Percentiles rank a stretch among this genome's conserved stretches.
These are phyloP conservation scores for Alectoris magna DNA, from an alignment of 2,797 vertebrate genomes.

Conservation along the genomic window DNA sequence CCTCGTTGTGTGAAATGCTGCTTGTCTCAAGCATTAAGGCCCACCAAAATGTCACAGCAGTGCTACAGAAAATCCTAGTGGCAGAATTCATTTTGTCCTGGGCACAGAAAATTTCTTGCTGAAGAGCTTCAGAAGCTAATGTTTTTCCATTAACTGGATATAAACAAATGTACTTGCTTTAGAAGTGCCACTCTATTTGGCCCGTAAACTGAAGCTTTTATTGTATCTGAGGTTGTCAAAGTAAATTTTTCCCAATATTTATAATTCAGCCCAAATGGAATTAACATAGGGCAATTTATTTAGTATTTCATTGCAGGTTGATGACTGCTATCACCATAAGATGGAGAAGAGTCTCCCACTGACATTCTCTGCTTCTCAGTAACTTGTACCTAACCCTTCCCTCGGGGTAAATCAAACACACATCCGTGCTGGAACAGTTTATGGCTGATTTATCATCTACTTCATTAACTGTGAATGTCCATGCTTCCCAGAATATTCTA, in stretches of 20 bases:
- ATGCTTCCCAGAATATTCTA: neutral
- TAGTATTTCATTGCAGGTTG: neutral
- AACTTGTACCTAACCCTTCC: neutral
- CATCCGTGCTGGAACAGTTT: neutral
- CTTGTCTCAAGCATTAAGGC: rapidly evolving
- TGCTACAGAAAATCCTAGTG: neutral
- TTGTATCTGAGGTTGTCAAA: neutral
- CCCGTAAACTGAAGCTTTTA: neutral
- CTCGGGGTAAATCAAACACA: neutral
- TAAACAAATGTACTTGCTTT: neutral
- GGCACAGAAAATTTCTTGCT: neutral
- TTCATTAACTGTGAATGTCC: neutral
- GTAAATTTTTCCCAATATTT: neutral
- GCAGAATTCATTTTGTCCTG: neutral
- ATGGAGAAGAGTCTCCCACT: neutral
- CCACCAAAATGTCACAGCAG: neutral
- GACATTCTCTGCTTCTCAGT: neutral
- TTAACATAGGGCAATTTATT: neutral
- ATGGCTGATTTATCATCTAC: neutral
- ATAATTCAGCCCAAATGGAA: neutral
- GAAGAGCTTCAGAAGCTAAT: neutral
- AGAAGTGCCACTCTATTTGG: neutral
- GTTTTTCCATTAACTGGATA: neutral
- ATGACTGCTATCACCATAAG: neutral
- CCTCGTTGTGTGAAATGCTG: neutral